These are phyloP conservation scores for Drosophila rhopaloa DNA, from an alignment of 1,140 invertebrate genomes.

Conservation along the genomic window DNA sequence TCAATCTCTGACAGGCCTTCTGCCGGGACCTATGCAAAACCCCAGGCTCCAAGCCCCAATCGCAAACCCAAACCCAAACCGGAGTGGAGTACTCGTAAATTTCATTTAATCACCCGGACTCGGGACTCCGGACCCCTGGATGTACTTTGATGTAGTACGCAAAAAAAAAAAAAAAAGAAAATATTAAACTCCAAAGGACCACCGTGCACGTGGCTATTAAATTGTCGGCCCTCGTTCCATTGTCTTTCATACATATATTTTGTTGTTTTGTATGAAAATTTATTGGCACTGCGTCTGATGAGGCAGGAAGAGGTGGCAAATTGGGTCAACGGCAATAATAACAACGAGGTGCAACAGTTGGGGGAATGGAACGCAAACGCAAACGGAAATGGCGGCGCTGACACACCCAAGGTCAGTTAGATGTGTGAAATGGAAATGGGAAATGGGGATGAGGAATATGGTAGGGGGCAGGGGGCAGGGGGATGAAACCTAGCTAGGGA, in stretches of 20 bases:
- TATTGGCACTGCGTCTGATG: conserved; percentile 53
- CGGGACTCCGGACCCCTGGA: neutral
- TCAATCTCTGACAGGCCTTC: conserved; percentile 68
- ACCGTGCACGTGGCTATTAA: conserved; percentile 63
- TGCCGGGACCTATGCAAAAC: conserved; percentile 60
- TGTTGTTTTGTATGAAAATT: conserved; percentile 48
- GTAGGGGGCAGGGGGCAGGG: too few species aligned
- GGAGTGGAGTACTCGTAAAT: conserved; percentile 63
- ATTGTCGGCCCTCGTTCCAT: conserved; percentile 24
- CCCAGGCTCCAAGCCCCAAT: neutral
- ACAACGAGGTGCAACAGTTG: conserved; percentile 20
- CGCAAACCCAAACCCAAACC: neutral
- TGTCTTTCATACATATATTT: neutral
- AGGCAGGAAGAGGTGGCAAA: conserved; percentile 48
- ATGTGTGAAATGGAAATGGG: conserved; percentile 9
- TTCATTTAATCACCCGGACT: conserved; percentile 76
- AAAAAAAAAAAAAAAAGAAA: conserved; percentile 33
- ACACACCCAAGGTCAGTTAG: conserved; percentile 26
- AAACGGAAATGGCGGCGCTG: conserved; percentile 1
- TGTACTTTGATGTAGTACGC: conserved; percentile 65
- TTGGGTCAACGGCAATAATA: conserved; percentile 45
- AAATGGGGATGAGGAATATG: neutral
- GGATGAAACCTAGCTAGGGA: conserved; percentile 9
- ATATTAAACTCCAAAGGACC: conserved; percentile 62
- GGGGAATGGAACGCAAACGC: neutral